Conservation (phyloP, 2,797 vertebrate species). For the Rhinoraja longicauda region DNA sequence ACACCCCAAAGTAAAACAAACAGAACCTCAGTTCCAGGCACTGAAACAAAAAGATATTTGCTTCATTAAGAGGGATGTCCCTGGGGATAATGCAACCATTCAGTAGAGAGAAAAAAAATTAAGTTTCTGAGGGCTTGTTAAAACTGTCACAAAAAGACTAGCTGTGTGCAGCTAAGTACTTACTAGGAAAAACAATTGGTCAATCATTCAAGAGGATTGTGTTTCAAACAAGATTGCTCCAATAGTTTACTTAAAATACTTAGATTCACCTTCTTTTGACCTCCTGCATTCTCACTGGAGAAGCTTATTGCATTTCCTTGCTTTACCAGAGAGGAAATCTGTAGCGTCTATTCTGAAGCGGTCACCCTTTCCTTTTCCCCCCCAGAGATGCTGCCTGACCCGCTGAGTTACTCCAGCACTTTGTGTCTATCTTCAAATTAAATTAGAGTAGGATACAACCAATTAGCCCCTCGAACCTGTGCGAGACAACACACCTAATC, state of each 20-base stretch:
- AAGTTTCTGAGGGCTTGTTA: not conserved
- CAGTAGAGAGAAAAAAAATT: not conserved
- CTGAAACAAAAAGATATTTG: not conserved
- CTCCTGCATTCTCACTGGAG: not conserved
- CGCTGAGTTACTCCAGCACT: too few relatives aligned
- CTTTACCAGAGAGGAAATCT: not conserved
- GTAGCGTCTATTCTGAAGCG: not conserved
- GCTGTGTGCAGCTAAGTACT: not conserved
- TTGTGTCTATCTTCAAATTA: too few relatives aligned
- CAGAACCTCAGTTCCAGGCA: not conserved
- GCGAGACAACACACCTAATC: too few relatives aligned
- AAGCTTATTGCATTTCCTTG: not conserved
- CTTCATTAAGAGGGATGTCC: not conserved
- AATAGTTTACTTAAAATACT: constrained; percentile 13
- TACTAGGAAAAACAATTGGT: not conserved
- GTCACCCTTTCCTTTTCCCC: too few relatives aligned
- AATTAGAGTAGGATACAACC: too few relatives aligned
- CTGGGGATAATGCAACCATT: not conserved
- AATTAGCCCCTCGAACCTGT: too few relatives aligned
- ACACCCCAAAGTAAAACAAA: not conserved
- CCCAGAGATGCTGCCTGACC: too few relatives aligned
- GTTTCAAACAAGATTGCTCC: not conserved
- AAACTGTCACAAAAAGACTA: not conserved
- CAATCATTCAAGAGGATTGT: not conserved
- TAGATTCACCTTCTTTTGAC: not conserved